Percentiles rank a stretch among this genome's conserved stretches.
Conservation (phyloP, 2,113 vertebrate genomes). For the Anas platyrhynchos region DNA sequence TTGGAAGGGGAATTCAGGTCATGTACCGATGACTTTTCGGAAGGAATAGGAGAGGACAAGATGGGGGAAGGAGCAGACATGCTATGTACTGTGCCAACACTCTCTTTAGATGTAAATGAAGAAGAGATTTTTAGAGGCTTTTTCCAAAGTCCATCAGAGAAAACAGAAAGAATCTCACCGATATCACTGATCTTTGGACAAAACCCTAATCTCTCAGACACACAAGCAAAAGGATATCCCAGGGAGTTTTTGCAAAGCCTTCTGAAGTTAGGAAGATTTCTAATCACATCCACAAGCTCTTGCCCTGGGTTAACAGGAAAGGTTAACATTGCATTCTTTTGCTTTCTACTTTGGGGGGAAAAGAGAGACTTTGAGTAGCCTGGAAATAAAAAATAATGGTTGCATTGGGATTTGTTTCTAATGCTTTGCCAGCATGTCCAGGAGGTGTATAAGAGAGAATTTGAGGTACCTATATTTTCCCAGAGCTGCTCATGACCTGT, state of each 20-base stretch:
- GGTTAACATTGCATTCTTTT: slow-evolving; percentile 25
- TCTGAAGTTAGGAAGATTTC: slow-evolving; percentile 12
- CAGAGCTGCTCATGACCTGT: not conserved
- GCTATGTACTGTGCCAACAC: not conserved
- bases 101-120: not conserved
- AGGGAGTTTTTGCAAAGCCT: not conserved
- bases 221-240: not conserved
- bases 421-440: not conserved
- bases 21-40: not conserved
- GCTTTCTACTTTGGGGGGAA: not conserved
- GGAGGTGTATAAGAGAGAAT: not conserved
- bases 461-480: not conserved
- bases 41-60: not conserved
- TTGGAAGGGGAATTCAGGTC: not conserved
- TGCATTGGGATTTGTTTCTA: slow-evolving; percentile 42
- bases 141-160: not conserved
- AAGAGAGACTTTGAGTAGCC: not conserved
- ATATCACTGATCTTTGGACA: not conserved
- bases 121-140: not conserved
- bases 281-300: not conserved
- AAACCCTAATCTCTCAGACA: not conserved
- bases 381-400: slow-evolving; percentile 26
- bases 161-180: not conserved
- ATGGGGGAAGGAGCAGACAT: not conserved
- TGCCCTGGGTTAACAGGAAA: not conserved